Base-by-base conservation (phyloP, 1,140 invertebrate species). In the Berghia stephanieae region DNA sequence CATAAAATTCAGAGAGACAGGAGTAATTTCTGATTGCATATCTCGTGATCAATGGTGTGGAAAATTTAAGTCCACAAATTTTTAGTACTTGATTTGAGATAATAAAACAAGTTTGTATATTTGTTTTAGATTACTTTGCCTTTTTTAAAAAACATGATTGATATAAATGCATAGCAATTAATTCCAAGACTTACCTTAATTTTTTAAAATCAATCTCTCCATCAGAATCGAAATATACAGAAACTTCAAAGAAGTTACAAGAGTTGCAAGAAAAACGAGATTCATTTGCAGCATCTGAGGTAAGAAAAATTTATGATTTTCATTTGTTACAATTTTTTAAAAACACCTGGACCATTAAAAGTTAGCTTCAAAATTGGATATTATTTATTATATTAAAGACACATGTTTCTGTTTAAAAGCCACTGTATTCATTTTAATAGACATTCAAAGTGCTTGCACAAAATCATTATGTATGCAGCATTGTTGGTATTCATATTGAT, bases 141-240 rank as follows among this genome's bases (percentile, higher is more conserved):
- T 63, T 16, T 63, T n/a, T 31, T 27, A 16, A 13, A 27, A 31
- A 1, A 31, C 27, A 63, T 3, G 16, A 27, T 63, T 63, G 1
- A 63, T 31, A n/a, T 31, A 27, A 2, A 63, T 27, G 16, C 13
- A 0, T 27, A 3, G 0, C 1, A 63, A 13, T 63, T n/a, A 16
- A 31, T 63, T n/a, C 60, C 3, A 21, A 67, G n/a, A 40, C 21
- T 27, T 49, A 31, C 27, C 24, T 77, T n/a, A 24, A 46, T 46
- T 24, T 31, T 24, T 69, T 43, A 69, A 43, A 38, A 27, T 42
- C 40, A 52, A 52, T 42, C 38, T 57, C 44, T 49, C 66, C 43
- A 60, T 27, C 60, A 82, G 81, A 82, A 27, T 57, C 55, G 16
- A 78, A 75, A 24, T 57, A 78, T 75, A 43, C 63, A 31, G 79